Conservation (phyloP, 2,888 invertebrate species). For the Tenthredo scrophulariae region DNA sequence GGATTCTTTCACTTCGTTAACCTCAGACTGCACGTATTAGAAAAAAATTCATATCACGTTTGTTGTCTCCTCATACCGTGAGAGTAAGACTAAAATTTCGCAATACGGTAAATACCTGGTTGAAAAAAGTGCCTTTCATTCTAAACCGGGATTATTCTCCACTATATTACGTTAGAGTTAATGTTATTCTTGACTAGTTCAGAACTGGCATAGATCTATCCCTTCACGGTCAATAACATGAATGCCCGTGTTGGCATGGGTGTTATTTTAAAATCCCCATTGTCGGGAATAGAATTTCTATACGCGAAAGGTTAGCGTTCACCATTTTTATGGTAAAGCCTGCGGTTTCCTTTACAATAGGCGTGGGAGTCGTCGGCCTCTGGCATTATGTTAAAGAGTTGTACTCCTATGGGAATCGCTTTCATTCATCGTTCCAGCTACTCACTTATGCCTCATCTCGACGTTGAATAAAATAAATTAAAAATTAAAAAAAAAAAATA, state of each 20-base stretch:
- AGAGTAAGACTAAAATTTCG: background rate
- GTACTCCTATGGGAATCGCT: constrained; percentile 56
- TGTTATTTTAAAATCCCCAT: constrained; percentile 43
- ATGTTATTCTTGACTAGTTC: background rate
- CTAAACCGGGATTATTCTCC: background rate
- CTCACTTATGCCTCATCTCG: background rate
- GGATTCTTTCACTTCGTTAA: background rate
- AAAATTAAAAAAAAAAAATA: no score
- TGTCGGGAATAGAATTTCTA: constrained; percentile 25
- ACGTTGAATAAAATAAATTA: background rate
- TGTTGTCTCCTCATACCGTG: background rate
- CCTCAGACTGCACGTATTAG: background rate
- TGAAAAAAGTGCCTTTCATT: constrained; percentile 5
- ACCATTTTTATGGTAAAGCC: constrained; percentile 71
- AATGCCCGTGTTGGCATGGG: constrained; percentile 3
- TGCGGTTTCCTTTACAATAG: constrained; percentile 69
- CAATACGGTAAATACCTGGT: background rate
- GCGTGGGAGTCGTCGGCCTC: constrained; percentile 76
- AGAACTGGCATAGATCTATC: background rate
- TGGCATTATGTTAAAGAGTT: constrained; percentile 69
- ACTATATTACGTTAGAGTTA: constrained; percentile 14
- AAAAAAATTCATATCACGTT: background rate
- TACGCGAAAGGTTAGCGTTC: constrained; percentile 60
- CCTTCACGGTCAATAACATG: constrained; percentile 31
- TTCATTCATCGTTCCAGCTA: constrained; percentile 7